Evolutionary conservation across 2,888 invertebrate species (phyloP).

Genomic region (Ommatoiulus sabulosus): DNA sequence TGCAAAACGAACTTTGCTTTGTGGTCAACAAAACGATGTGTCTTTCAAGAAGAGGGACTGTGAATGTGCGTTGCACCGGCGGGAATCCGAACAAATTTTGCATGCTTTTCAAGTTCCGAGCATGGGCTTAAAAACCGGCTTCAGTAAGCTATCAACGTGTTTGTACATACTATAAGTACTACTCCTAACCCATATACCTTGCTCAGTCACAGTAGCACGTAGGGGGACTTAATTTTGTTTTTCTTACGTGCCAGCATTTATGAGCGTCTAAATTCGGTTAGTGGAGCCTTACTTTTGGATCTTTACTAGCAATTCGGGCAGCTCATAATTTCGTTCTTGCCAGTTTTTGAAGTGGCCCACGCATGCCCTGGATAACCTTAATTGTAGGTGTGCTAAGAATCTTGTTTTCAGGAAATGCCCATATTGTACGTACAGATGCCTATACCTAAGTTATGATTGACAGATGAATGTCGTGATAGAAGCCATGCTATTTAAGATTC

Average conservation of each 20-base stretch:
- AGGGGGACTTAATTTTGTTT: neutral
- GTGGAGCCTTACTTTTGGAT: slow-evolving; percentile 22
- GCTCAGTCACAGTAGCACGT: slow-evolving; percentile 36
- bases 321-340: neutral
- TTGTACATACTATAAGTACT: slow-evolving; percentile 24
- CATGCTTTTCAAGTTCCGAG: slow-evolving; percentile 1
- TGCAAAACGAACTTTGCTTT: slow-evolving; percentile 8
- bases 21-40: neutral
- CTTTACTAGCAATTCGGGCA: slow-evolving; percentile 7
- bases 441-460: neutral
- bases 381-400: neutral
- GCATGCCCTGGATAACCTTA: neutral
- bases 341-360: neutral
- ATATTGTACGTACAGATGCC: neutral
- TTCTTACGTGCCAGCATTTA: neutral
- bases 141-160: slow-evolving; percentile 23
- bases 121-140: neutral
- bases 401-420: neutral
- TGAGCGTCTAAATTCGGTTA: neutral
- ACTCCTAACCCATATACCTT: slow-evolving; percentile 15
- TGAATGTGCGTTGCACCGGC: neutral
- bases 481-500: neutral
- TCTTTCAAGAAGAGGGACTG: neutral
- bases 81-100: neutral
- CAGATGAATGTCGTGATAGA: neutral